A percentile compares a stretch with the other conserved stretches of the same genome.
Conservation (phyloP, 1,140 invertebrate genomes). For the Drosophila kepulauana region DNA sequence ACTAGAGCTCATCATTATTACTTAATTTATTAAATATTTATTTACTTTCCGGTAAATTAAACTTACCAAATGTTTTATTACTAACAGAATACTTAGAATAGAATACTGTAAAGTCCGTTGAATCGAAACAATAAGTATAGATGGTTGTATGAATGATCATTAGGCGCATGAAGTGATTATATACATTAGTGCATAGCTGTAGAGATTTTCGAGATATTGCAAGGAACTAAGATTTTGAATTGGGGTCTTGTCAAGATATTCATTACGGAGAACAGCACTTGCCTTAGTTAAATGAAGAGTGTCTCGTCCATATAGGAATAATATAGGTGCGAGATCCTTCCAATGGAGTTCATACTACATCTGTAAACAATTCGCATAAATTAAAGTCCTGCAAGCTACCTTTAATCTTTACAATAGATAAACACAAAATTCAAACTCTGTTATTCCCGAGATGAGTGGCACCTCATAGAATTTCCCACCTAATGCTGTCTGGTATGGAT, state of each 20-base stretch:
- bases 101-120: conserved; percentile 86
- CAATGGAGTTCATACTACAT: conserved; percentile 85
- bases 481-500: conserved; percentile 87
- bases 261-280: conserved; percentile 56
- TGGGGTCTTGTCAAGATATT: conserved; percentile 52
- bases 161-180: conserved; percentile 85
- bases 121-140: conserved; percentile 86
- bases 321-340: conserved; percentile 86
- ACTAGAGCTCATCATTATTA: conserved; percentile 87
- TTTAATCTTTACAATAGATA: background rate
- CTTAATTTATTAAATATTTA: background rate
- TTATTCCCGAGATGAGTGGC: conserved; percentile 88
- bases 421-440: conserved; percentile 88
- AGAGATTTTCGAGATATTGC: conserved; percentile 78
- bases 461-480: conserved; percentile 88
- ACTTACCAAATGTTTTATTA: conserved; percentile 79
- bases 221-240: conserved; percentile 54
- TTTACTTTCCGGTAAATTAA: background rate
- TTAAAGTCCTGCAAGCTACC: background rate
- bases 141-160: conserved; percentile 85
- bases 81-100: conserved; percentile 79
- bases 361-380: conserved; percentile 31
- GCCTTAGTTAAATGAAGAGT: conserved; percentile 85
- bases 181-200: conserved; percentile 85
- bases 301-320: conserved; percentile 86